Percentiles rank a stretch among this genome's conserved stretches.
These are phyloP conservation scores for Oedothorax gibbosus DNA, from an alignment of 1,140 invertebrate genomes.

Conservation along the genomic window DNA sequence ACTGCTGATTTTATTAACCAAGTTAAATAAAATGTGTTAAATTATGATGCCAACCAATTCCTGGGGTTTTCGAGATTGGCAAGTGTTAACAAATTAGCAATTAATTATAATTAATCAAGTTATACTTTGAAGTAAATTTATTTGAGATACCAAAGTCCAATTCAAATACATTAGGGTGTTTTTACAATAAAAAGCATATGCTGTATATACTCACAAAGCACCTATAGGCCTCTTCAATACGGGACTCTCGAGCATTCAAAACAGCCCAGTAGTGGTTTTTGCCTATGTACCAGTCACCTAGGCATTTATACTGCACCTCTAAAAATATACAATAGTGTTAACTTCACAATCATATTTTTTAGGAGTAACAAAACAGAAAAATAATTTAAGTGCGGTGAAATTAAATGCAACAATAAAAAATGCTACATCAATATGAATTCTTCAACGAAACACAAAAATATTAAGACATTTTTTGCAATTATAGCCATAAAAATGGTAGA, in stretches of 20 bases:
- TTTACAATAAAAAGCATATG: conserved; percentile 3
- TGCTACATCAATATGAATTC: too few species aligned
- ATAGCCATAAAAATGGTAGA: too few species aligned
- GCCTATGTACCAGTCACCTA: conserved; percentile 94
- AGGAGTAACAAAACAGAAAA: too few species aligned
- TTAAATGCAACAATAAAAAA: too few species aligned
- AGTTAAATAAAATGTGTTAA: too few species aligned
- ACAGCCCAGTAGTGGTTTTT: conserved; percentile 96
- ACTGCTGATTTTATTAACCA: too few species aligned
- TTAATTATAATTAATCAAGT: not conserved
- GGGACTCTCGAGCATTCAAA: conserved; percentile 92
- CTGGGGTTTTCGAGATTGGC: too few species aligned
- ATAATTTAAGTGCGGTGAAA: too few species aligned
- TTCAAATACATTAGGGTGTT: not conserved
- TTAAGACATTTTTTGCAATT: too few species aligned
- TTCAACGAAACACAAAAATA: too few species aligned
- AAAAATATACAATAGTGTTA: conserved; percentile 64
- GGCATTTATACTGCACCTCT: conserved; percentile 92
- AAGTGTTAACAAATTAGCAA: too few species aligned
- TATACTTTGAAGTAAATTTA: not conserved
- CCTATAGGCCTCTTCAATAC: conserved; percentile 92
- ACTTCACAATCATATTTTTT: not conserved
- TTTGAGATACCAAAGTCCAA: not conserved
- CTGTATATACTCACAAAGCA: conserved; percentile 76
- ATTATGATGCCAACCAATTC: too few species aligned